A percentile compares a stretch with the other conserved stretches of the same genome.
Conservation (phyloP, 1,140 invertebrate species). For the Trypoxylus dichotomus region DNA sequence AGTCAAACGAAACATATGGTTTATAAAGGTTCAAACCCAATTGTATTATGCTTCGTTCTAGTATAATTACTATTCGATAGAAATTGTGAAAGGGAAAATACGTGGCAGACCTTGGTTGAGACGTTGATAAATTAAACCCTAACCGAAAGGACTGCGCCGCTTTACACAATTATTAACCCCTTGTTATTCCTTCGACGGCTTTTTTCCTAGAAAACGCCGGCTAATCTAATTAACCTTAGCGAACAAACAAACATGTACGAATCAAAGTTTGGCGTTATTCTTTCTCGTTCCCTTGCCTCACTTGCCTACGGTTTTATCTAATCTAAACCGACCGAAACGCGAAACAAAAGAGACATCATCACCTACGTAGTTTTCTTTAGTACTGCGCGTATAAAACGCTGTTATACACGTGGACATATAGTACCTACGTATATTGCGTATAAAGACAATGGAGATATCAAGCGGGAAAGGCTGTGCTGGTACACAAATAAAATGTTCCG, state of each 20-base stretch:
- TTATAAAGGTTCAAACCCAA: background rate
- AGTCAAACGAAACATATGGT: background rate
- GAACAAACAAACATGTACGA: background rate
- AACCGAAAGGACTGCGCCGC: background rate
- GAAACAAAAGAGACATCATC: background rate
- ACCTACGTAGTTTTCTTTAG: background rate
- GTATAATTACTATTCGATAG: background rate
- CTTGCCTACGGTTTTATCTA: background rate
- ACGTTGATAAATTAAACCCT: conserved; percentile 7
- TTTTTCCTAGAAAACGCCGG: background rate
- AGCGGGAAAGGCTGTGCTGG: background rate
- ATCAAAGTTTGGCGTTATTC: too few species aligned
- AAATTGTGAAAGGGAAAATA: background rate
- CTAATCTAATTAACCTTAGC: background rate
- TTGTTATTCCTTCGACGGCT: background rate
- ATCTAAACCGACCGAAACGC: background rate
- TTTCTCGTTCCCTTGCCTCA: too few species aligned
- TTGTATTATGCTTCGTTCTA: background rate
- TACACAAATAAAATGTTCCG: background rate
- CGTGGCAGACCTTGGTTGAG: background rate
- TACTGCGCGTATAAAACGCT: background rate
- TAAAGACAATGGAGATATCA: background rate
- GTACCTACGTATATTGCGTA: background rate
- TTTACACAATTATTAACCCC: background rate
- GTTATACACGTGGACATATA: background rate